Evolutionary conservation across 37 sponge, comb jelly and placozoan genomes (phyloP).

Genomic region (Oscarella lobularis): DNA sequence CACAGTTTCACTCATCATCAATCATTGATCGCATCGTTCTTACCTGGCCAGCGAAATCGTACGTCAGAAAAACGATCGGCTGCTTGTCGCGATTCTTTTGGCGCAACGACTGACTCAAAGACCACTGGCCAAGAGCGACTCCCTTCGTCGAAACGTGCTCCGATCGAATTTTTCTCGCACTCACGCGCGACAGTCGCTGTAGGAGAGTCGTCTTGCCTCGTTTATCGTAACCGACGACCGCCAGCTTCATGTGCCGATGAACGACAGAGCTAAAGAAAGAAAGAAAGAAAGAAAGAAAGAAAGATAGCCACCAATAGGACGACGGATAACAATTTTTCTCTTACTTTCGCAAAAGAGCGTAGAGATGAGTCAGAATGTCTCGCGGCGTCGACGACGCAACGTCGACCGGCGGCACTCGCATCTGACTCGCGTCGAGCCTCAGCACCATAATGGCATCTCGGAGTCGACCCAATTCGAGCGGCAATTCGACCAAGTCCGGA

Average conservation of each 20-base stretch:
- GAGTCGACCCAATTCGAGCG: not conserved
- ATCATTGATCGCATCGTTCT: not conserved
- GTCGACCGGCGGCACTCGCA: not conserved
- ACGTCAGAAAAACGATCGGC: not conserved
- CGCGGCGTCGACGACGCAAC: not conserved
- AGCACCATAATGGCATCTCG: not conserved
- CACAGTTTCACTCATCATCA: not conserved
- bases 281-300: not conserved
- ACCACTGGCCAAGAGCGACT: slow-evolving; percentile 70
- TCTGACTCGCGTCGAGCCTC: not conserved
- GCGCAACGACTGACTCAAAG: not conserved
- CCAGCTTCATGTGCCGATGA: not conserved
- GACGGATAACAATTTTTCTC: too few species aligned
- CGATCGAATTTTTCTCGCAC: not conserved
- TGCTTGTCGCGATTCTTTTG: not conserved
- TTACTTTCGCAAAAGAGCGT: not conserved
- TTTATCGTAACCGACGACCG: not conserved
- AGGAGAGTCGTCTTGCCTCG: slow-evolving; percentile 86
- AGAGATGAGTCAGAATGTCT: not conserved
- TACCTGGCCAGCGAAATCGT: not conserved
- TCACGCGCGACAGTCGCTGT: slow-evolving; percentile 34
- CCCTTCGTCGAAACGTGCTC: slow-evolving; percentile 42
- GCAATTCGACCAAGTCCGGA: not conserved
- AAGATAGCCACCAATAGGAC: not conserved
- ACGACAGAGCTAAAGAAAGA: not conserved